phyloP scores from a whole-genome alignment of 2,113 vertebrate species.

The Bos taurus region DNA sequence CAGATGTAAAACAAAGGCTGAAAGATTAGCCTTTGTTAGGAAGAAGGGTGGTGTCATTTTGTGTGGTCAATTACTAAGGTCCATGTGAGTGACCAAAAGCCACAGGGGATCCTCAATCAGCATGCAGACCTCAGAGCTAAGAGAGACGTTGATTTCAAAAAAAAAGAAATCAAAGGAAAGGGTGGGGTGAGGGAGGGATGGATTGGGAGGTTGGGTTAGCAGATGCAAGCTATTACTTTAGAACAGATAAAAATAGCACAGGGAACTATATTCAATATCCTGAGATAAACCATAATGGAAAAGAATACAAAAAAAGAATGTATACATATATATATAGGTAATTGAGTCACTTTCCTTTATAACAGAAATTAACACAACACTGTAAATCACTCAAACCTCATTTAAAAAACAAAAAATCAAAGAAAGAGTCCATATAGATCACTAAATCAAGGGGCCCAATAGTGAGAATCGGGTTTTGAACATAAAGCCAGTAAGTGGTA shows the following conservation, averaged over 20 bases:
- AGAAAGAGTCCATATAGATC: background rate
- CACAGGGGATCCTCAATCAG: background rate
- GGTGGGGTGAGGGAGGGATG: background rate
- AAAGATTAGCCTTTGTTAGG: background rate
- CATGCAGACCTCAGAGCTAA: background rate
- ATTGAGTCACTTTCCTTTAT: background rate
- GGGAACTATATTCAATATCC: background rate
- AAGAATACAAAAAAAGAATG: background rate
- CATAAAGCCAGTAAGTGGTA: background rate
- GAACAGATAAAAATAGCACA: background rate
- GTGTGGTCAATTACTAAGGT: background rate
- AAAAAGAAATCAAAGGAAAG: background rate
- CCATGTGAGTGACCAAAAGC: background rate
- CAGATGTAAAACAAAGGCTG: background rate
- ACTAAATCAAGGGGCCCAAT: background rate
- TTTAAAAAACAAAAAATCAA: background rate
- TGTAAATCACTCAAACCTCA: background rate
- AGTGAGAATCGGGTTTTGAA: background rate
- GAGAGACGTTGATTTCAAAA: background rate
- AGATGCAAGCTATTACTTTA: background rate
- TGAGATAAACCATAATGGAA: background rate
- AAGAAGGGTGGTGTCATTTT: background rate
- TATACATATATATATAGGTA: background rate
- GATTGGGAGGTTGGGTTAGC: background rate
- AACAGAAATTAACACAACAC: background rate